These are phyloP conservation scores for Cyprinella venusta DNA, from an alignment of 2,797 vertebrate species.

Conservation along the genomic window DNA sequence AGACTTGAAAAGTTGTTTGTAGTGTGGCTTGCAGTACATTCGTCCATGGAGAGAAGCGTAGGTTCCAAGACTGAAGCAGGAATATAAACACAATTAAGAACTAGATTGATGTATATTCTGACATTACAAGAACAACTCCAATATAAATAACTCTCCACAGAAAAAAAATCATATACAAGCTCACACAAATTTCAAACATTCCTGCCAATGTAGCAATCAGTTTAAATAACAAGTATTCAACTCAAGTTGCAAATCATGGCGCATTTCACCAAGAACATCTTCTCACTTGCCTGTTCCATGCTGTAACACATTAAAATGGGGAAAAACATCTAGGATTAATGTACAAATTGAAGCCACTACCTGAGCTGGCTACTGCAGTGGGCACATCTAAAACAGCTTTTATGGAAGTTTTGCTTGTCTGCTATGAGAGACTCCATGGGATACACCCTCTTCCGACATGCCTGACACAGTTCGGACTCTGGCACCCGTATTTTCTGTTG, in stretches of 20 bases:
- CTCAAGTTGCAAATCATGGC: neutral
- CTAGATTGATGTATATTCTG: neutral
- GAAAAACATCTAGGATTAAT: neutral
- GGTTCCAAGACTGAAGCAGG: slow-evolving; percentile 88
- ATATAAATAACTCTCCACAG: neutral
- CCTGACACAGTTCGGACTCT: slow-evolving; percentile 90
- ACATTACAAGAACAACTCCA: neutral
- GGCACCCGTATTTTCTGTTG: slow-evolving; percentile 88
- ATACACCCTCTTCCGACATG: slow-evolving; percentile 94
- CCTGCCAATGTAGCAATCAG: neutral
- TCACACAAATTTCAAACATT: neutral
- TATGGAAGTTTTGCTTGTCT: slow-evolving; percentile 98
- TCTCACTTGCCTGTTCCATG: neutral
- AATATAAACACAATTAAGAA: slow-evolving; percentile 22
- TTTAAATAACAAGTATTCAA: neutral
- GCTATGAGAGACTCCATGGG: slow-evolving; percentile 93
- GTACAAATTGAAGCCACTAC: slow-evolving; percentile 69
- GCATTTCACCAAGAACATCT: neutral
- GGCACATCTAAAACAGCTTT: slow-evolving; percentile 93
- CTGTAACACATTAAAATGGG: neutral
- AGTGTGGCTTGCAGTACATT: slow-evolving; percentile 98
- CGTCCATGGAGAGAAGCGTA: slow-evolving; percentile 98
- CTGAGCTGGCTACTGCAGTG: slow-evolving; percentile 93
- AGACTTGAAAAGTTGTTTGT: slow-evolving; percentile 97
- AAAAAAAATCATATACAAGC: neutral